Evolutionary conservation across 1,140 invertebrate genomes (phyloP), one percentile per base, ranked within the genome.

Genomic region (Pogonomyrmex californicus): DNA sequence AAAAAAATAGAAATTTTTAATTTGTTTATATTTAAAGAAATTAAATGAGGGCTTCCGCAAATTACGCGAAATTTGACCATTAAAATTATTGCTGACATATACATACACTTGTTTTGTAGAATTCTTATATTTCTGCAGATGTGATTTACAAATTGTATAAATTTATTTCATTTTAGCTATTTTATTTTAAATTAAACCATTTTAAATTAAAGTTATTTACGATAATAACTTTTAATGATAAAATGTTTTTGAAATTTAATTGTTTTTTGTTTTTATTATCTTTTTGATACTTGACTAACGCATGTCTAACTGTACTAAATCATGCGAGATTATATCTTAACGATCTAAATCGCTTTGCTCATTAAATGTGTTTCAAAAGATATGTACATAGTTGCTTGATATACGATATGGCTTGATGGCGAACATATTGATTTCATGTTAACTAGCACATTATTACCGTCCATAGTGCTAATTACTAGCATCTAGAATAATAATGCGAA

Each of bases 321-420:
- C 79, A 75, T 75, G 33, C 68, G 33, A 83, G 79, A 83, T 83
- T 73, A 47, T 83, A 83, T 83, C 79, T 73, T 33, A 17, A 17
- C 41, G 66, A 82, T 82, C 79, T 83, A 83, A 83, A 83, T 83
- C 68, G 68, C 54, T 83, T 83, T 47, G 56, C 79, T 73, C 79
- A 73, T 83, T 83, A 83, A 83, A 83, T 83, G 68, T 83, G 79
- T 82, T 51, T 60, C 68, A 60, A 83, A 83, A 83, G 65, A 83
- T 75, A 83, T 41, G 38, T 58, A 54, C 51, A 83, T 14, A 73
- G 54, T 73, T 73, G 6, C 51, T 60, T 73, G 79, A 62, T 73
- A 62, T 54, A 60, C 30, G n/a, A 56, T 82, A 47, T 6, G 17
- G 7, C 79, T 75, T 75, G 68, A 83, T 75, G 54, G 44, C 68